Conservation (phyloP, 2,113 vertebrate species). For the Girardinichthys multiradiatus region DNA sequence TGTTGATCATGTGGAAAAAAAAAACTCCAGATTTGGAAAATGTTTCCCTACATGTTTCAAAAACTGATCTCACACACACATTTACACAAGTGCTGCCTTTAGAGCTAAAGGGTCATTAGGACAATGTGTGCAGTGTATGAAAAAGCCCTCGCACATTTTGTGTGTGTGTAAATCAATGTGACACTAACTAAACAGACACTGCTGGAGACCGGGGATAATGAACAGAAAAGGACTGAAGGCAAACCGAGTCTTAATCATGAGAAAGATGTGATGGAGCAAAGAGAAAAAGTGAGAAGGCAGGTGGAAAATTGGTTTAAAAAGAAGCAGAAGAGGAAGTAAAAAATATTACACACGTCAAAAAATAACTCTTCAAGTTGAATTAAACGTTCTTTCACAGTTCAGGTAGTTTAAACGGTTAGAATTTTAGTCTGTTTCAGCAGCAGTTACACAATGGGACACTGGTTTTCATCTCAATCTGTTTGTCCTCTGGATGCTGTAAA, state of each 20-base stretch:
- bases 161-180: constrained; percentile 60
- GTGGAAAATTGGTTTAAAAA: constrained; percentile 13
- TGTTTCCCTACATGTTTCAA: not conserved
- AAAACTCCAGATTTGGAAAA: not conserved
- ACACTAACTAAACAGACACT: constrained; percentile 61
- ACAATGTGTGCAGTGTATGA: constrained; percentile 18
- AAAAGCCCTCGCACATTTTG: constrained; percentile 52
- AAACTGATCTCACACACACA: not conserved
- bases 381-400: not conserved
- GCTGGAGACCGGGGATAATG: constrained; percentile 54
- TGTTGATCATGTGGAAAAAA: too few species aligned
- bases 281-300: constrained; percentile 6
- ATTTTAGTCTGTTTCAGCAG: not conserved
- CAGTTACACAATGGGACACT: not conserved
- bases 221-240: constrained; percentile 55
- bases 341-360: constrained; percentile 6
- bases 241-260: constrained; percentile 55
- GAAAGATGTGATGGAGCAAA: constrained; percentile 29
- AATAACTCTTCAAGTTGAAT: not conserved
- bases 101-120: constrained; percentile 26
- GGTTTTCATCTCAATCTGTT: constrained; percentile 4
- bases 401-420: not conserved
- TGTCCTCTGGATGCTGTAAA: not conserved
- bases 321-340: constrained; percentile 2
- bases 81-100: not conserved